Evolutionary conservation across 1,140 invertebrate species (phyloP).

Genomic region (Tetragnatha versicolor): DNA sequence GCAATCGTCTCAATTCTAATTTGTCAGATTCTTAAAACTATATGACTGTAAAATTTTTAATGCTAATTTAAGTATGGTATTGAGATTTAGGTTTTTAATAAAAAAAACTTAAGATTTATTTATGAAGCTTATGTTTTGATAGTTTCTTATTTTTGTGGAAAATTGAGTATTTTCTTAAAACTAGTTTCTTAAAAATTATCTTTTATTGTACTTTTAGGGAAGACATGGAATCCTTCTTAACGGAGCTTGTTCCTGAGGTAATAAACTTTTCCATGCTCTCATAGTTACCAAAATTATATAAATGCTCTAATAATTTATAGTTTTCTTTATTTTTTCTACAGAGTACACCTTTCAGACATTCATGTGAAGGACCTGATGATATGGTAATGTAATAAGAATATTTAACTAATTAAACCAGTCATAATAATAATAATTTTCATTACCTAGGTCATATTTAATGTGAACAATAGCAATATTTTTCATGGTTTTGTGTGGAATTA

Average conservation of each 20-base stretch:
- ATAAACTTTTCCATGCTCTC: background rate
- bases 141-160: background rate
- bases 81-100: background rate
- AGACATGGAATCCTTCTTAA: constrained; percentile 99
- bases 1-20: too few relatives aligned
- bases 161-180: too few relatives aligned
- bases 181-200: background rate
- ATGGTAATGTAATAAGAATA: constrained; percentile 85
- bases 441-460: too few relatives aligned
- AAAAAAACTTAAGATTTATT: background rate
- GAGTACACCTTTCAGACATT: constrained; percentile 83
- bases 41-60: too few relatives aligned
- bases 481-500: background rate
- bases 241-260: constrained; percentile 95
- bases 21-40: too few relatives aligned
- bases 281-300: background rate
- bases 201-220: constrained; percentile 68
- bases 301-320: background rate
- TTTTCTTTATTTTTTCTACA: constrained; percentile 33
- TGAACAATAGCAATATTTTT: background rate
- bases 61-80: too few relatives aligned
- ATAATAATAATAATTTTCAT: too few relatives aligned
- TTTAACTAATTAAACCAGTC: too few relatives aligned
- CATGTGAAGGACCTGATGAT: constrained; percentile 96
- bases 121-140: background rate